Base-by-base conservation (phyloP, 37 sponge, comb jelly and placozoan genomes). In the Lycopodina hypogea region DNA sequence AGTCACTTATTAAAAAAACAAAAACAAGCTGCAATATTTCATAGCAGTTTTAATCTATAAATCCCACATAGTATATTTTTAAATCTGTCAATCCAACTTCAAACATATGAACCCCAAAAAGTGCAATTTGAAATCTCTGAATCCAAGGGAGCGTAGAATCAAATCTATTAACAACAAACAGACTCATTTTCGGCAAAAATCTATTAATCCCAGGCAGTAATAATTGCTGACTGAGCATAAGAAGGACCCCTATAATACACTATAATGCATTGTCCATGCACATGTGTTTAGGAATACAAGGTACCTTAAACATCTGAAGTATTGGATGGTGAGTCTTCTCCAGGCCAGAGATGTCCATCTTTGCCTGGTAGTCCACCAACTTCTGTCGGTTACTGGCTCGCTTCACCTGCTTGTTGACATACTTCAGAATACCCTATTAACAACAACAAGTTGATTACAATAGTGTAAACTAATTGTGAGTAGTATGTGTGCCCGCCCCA, bases 361-460 rank as follows among this genome's bases (percentile, higher is more conserved):
- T 92, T 56, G 78, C 24, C 82, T 92, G 89, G 66, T 75, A 72
- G 14, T 87, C 92, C 41, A 57, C 22, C 53, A 87, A 59, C 6
- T 40, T 50, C 61, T 77, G 80, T 2, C 37, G 42, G 52, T 77
- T 77, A 62, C 71, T 78, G 0, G 89, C 71, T 4, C 38, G 52
- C 32, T 78, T 81, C 63, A 92, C 84, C 48, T 83, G 73, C 60
- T 71, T 71, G 72, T 92, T 92, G 23, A 92, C 92, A 72, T 88
- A 77, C 39, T 67, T 48, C 17, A 84, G 74, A 21, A 84, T 88
- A 24, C 34, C 62, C 85, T 87, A 57, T 1, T 1, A 28, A 66
- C 28, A 26, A 37, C 68, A 67, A 17, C n/a, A 67, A 35, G n/a
- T 62, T 7, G 7, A 35, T 32, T 32, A 67, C 68, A 67, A 67